Conservation (phyloP, 1,140 invertebrate species). For the Anadara kagoshimensis region DNA sequence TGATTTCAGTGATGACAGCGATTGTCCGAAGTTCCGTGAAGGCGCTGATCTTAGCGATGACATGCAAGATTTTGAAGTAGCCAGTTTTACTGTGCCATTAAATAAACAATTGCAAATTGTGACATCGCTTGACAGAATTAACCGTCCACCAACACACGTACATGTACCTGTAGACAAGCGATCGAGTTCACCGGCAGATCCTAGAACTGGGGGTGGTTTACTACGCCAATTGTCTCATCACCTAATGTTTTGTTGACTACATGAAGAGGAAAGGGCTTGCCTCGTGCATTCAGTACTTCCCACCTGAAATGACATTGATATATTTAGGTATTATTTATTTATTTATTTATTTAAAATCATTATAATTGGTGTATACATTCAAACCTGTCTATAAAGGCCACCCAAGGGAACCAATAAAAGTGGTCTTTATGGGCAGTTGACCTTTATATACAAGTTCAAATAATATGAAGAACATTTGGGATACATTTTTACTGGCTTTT, state of each 20-base stretch:
- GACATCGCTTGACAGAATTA: conserved; percentile 55
- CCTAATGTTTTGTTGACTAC: conserved; percentile 65
- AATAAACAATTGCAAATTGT: conserved; percentile 63
- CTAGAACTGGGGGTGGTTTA: conserved; percentile 22
- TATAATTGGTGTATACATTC: no score
- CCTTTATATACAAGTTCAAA: no score
- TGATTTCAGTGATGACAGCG: conserved; percentile 63
- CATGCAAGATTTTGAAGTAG: conserved; percentile 26
- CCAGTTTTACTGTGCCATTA: conserved; percentile 49
- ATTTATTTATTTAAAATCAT: not conserved
- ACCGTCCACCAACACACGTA: conserved; percentile 25
- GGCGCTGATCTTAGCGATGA: conserved; percentile 60
- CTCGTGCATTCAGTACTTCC: conserved; percentile 62
- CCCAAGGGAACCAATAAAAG: no score
- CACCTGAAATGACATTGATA: conserved; percentile 66
- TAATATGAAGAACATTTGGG: no score
- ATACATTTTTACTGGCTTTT: no score
- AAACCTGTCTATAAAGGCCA: no score
- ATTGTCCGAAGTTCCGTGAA: conserved; percentile 46
- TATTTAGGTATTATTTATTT: conserved; percentile 56
- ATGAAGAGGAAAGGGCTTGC: conserved; percentile 60
- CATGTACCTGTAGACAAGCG: conserved; percentile 15
- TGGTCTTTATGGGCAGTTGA: no score
- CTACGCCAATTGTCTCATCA: conserved; percentile 36
- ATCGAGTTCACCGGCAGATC: conserved; percentile 40